Base-by-base conservation (phyloP, 1,140 invertebrate genomes). In the silkworm (Bombyx mori) region DNA sequence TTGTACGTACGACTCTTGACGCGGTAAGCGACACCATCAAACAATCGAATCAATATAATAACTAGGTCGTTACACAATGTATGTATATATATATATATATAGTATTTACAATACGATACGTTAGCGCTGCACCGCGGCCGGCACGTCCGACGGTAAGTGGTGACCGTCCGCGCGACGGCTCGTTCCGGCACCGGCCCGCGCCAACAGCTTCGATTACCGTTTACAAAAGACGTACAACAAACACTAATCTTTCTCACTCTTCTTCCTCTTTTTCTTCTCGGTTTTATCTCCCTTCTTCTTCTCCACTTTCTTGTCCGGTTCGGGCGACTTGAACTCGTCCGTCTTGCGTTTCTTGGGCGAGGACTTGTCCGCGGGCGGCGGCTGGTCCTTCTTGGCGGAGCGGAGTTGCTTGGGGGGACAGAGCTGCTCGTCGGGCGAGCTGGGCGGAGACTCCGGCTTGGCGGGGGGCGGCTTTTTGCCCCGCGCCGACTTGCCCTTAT, bases 191-290 rank as follows among this genome's bases (percentile, higher is more conserved):
- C 52, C 42, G 42, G 43, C 52, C 18, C 42, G 52, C 48, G 22
- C 48, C 12, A 49, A 49, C 22, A 7, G 48, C 43, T 44, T 45
- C 22, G 66, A 67, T 68, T 65, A 65, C 60, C 72, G 66, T 69
- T 78, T 78, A 54, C 67, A 71, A 58, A 79, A 82, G 60, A 82
- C 76, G 62, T 79, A 73, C 55, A 79, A 73, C 57, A 84, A 86
- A 78, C 81, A 84, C 82, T 86, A 86, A 67, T 86, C 81, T 57
- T 86, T 86, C 63, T 86, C 82, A 0, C 75, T 73, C 72, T 86
- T 83, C 70, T 83, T 86, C 42, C 77, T 62, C 57, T 76, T 79
- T 54, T 73, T 72, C 69, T 79, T 80, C 48, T 77, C 78, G 8
- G 65, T 71, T 68, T 82, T 80, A 47, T 66, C 59, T 35, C 35